phyloP scores from a whole-genome alignment of 2,888 invertebrate genomes.

The Prosopocoilus inquinatus region DNA sequence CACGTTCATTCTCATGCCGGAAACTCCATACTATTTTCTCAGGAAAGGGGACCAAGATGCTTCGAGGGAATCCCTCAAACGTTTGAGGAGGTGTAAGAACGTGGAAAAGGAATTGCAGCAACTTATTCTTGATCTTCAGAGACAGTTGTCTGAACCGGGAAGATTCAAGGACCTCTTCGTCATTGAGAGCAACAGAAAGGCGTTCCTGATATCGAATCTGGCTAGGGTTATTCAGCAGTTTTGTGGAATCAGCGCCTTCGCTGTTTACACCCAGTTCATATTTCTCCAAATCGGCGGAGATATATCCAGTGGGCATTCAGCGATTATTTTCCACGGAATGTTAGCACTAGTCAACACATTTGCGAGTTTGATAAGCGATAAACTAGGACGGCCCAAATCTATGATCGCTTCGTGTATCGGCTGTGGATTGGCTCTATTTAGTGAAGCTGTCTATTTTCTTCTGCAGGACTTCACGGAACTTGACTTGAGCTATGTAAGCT shows the following conservation, averaged over 20 bases:
- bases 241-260: conserved; percentile 36
- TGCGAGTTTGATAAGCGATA: conserved; percentile 25
- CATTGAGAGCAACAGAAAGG: conserved; percentile 37
- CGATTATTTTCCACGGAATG: conserved; percentile 34
- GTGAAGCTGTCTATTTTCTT: conserved; percentile 34
- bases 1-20: conserved; percentile 49
- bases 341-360: conserved; percentile 22
- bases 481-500: conserved; percentile 30
- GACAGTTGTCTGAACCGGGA: conserved; percentile 39
- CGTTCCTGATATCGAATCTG: conserved; percentile 32
- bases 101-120: conserved; percentile 35
- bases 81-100: conserved; percentile 33
- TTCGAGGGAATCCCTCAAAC: conserved; percentile 33
- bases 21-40: conserved; percentile 41
- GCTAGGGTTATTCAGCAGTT: conserved; percentile 38
- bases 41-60: conserved; percentile 33
- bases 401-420: conserved; percentile 31
- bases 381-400: conserved; percentile 28
- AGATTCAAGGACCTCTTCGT: conserved; percentile 35
- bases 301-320: conserved; percentile 35
- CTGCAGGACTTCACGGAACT: conserved; percentile 25
- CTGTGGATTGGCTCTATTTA: conserved; percentile 28
- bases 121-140: conserved; percentile 33
- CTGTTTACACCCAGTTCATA: conserved; percentile 37
- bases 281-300: conserved; percentile 41